These are phyloP conservation scores for Arothron firmamentum DNA, from an alignment of 2,113 vertebrate species.

Conservation along the genomic window DNA sequence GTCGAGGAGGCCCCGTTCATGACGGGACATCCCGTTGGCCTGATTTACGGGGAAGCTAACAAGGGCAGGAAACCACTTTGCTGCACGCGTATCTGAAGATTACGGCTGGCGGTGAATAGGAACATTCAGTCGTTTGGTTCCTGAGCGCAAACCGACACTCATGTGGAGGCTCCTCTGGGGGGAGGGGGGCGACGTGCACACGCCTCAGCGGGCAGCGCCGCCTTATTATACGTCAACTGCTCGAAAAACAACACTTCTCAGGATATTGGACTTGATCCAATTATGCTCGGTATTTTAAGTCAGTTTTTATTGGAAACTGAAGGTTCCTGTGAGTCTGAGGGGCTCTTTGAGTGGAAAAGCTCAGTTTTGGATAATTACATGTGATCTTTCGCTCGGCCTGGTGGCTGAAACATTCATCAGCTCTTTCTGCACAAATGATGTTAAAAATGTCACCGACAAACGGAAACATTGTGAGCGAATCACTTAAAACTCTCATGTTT, in stretches of 20 bases:
- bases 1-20: slow-evolving; percentile 32
- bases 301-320: slow-evolving; percentile 38
- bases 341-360: slow-evolving; percentile 39
- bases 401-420: slow-evolving; percentile 31
- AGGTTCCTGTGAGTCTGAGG: slow-evolving; percentile 21
- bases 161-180: slow-evolving; percentile 48
- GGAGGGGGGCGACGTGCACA: slow-evolving; percentile 35
- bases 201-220: neutral
- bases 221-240: slow-evolving; percentile 45
- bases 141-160: slow-evolving; percentile 34
- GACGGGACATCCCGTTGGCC: slow-evolving; percentile 56
- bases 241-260: slow-evolving; percentile 48
- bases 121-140: slow-evolving; percentile 48
- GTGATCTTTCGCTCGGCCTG: slow-evolving; percentile 19
- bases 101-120: slow-evolving; percentile 55
- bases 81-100: slow-evolving; percentile 35
- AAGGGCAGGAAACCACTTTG: slow-evolving; percentile 53
- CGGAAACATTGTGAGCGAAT: neutral
- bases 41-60: slow-evolving; percentile 67
- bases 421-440: neutral
- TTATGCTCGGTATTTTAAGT: slow-evolving; percentile 25
- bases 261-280: slow-evolving; percentile 39
- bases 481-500: neutral
- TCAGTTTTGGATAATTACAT: slow-evolving; percentile 9
- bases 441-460: neutral